Evolutionary conservation across 2,797 vertebrate genomes (phyloP).

Genomic region (Iguana delicatissima): DNA sequence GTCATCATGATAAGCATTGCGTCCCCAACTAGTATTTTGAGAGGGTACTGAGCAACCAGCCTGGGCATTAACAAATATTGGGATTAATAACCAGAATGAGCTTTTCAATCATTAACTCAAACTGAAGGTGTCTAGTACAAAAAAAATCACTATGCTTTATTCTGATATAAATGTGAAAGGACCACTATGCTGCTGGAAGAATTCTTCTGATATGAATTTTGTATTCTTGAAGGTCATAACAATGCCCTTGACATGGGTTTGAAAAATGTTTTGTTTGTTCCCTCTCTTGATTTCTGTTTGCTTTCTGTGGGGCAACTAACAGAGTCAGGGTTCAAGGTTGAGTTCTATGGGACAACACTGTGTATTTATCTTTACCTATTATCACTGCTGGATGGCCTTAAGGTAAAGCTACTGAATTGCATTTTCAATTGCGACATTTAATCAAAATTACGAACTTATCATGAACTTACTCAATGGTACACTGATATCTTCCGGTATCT

Average conservation of each 20-base stretch:
- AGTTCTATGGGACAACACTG: neutral
- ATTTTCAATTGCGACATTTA: neutral
- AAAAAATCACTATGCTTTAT: no score
- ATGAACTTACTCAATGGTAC: conserved; percentile 72
- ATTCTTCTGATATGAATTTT: neutral
- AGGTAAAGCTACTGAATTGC: neutral
- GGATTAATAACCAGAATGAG: neutral
- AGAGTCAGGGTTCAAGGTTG: no score
- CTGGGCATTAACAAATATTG: neutral
- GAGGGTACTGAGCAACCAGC: neutral
- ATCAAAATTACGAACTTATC: neutral
- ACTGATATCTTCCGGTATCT: conserved; percentile 79
- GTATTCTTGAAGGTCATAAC: neutral
- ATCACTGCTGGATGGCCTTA: neutral
- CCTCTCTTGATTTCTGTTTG: no score
- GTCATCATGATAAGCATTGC: neutral
- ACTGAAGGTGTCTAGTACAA: neutral
- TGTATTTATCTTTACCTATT: neutral
- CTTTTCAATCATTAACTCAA: neutral
- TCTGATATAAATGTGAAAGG: neutral
- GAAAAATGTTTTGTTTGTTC: no score
- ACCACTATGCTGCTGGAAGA: neutral
- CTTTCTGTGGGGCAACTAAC: no score
- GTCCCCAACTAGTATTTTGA: neutral
- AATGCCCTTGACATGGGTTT: no score